Base-by-base conservation (phyloP, 92 coral and sea anemone genomes). In the Epizoanthus stellaris region DNA sequence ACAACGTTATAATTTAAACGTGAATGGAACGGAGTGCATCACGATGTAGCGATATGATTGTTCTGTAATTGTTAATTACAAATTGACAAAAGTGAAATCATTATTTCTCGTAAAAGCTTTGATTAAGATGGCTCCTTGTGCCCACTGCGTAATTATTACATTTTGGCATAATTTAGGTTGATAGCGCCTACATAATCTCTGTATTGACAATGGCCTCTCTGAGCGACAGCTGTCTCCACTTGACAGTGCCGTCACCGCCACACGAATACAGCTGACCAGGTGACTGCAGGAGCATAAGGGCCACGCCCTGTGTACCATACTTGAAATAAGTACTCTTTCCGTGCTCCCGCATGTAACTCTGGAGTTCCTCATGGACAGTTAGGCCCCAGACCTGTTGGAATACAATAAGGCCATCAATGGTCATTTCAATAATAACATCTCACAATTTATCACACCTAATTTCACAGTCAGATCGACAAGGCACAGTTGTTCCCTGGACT, bases 301-400 rank as follows among this genome's bases (percentile, higher is more conserved):
- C 92, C 76, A 96, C 98, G 13, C 99, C 99, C 76, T 94, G 99
- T 6, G 99, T 94, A 3, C 99, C 99, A 14, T 94, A 91, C 86
- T 96, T 96, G 67, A 91, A 95, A 42, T 97, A 94, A 34, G 94
- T 95, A 70, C 98, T 94, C 67, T 86, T 94, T 14, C 94, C 97
- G 65, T 97, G 99, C 52, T 94, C 98, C 57, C 95, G 91, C 11
- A 98, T 98, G 79, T 84, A 97, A 68, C 94, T 91, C 72, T 88
- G 90, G 6, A 94, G 86, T 59, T 97, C 98, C 53, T 97, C 95
- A 59, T 97, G 99, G 10, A 93, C 91, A 16, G 95, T 87, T 25
- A 97, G 90, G n/a, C 98, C 98, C 99, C 99, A 97, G 7, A 97
- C 90, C 99, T 97, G 42, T 13, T 4, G 83, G 54, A 17, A 21